phyloP scores from a whole-genome alignment of 2,888 invertebrate species.

The Cecidostiba fungosa region DNA sequence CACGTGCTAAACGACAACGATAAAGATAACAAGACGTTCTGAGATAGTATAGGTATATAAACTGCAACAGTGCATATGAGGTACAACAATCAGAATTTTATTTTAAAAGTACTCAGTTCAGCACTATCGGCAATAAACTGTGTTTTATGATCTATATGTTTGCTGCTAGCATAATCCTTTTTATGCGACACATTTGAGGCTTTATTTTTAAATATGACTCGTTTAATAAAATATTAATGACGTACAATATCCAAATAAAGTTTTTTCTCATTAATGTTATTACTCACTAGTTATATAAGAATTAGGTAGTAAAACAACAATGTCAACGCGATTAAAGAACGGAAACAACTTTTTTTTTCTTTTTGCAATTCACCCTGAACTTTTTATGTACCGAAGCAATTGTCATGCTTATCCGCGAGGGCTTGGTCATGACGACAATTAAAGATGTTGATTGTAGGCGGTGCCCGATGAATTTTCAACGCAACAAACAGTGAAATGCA shows the following conservation, averaged over 20 bases:
- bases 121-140: no score
- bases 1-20: neutral
- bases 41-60: neutral
- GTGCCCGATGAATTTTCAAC: conserved; percentile 15
- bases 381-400: conserved; percentile 29
- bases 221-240: neutral
- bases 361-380: neutral
- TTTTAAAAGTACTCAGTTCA: neutral
- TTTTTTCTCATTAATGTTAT: neutral
- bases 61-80: neutral
- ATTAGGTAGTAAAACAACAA: neutral
- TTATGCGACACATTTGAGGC: neutral
- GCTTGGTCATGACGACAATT: conserved; percentile 46
- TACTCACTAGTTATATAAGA: neutral
- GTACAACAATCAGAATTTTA: neutral
- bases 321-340: neutral
- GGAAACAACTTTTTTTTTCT: conserved; percentile 14
- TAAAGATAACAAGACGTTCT: conserved; percentile 45
- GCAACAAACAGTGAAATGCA: neutral
- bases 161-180: neutral
- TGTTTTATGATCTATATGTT: no score
- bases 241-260: neutral
- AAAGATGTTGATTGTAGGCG: conserved; percentile 33
- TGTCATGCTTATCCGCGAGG: conserved; percentile 40
- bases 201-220: neutral